Evolutionary conservation across 2,888 invertebrate genomes (phyloP), one percentile per base, ranked within the genome.

Genomic region (Thyatira batis): DNA sequence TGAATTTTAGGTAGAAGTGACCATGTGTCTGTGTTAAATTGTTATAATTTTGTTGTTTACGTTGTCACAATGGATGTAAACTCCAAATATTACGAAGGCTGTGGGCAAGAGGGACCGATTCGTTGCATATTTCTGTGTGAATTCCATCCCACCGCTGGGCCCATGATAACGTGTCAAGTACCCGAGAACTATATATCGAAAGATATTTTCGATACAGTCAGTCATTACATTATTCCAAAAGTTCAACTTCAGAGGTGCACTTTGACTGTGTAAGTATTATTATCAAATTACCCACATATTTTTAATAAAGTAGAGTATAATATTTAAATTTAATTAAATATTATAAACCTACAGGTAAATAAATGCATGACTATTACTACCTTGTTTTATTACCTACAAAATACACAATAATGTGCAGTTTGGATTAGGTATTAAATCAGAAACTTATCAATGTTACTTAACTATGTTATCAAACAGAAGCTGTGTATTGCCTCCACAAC

Each of bases 181-280:
- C 97, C 97, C 50, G 94, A 95, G 67, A 95, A 96, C 78, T 95
- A 94, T 78, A 94, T 97, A 61, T 94, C 95, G 0, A 96, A 96
- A 85, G 96, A 96, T 72, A 94, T 94, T 55, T 97, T 97, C 85
- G 96, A 97, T 84, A 94, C 95, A 50, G 94, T 97, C 55, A 96
- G 95, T 80, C 95, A 95, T 67, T 97, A 96, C 79, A 95, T 97
- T 55, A 97, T 97, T 78, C 96, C 97, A 5, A 97, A 97, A 87
- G 94, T 95, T 51, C 95, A 97, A 76, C 89, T 97, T 3, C 95
- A 96, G 74, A 92, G 95, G 68, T 95, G 95, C 77, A 95, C 96
- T 25, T 93, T 97, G 70, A 96, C 96, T 57, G 95, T 97, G 95
- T 96, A 93, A 93, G 95, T 93, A 43, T 11, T 52, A 13, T 46